Conservation (phyloP, 2,888 invertebrate species). For the Spatulosminthurus flaviceps region DNA sequence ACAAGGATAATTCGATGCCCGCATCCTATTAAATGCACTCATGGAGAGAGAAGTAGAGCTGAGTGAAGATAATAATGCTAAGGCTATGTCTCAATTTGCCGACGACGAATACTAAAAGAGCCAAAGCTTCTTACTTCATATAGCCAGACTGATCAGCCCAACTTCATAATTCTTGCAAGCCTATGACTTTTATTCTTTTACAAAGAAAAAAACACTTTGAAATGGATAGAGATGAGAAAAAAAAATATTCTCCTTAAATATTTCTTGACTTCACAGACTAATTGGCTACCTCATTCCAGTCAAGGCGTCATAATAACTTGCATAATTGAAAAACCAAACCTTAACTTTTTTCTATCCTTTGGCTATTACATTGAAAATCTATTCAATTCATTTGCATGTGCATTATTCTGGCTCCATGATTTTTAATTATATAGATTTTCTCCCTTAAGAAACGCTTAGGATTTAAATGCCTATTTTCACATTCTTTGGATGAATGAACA, state of each 20-base stretch:
- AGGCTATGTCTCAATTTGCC: constrained; percentile 37
- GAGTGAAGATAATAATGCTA: neutral
- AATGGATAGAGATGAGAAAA: neutral
- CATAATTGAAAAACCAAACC: constrained; percentile 41
- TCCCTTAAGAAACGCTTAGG: no score
- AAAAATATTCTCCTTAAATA: constrained; percentile 24
- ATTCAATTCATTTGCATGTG: no score
- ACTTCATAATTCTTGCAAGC: constrained; percentile 31
- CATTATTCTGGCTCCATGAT: no score
- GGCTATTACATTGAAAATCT: neutral
- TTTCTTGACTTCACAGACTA: constrained; percentile 22
- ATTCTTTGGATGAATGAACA: no score
- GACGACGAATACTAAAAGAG: constrained; percentile 19
- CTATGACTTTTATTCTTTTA: constrained; percentile 36
- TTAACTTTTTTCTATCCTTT: neutral
- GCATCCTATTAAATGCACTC: constrained; percentile 4
- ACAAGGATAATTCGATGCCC: neutral
- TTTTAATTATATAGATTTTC: no score
- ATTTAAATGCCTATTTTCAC: no score
- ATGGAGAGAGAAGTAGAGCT: neutral
- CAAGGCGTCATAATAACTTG: constrained; percentile 21
- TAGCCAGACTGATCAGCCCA: constrained; percentile 11
- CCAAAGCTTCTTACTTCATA: no score
- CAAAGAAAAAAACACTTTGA: neutral
- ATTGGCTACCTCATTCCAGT: constrained; percentile 42